Evolutionary conservation across 1,140 invertebrate genomes (phyloP).

Genomic region (Diorhabda elongata): DNA sequence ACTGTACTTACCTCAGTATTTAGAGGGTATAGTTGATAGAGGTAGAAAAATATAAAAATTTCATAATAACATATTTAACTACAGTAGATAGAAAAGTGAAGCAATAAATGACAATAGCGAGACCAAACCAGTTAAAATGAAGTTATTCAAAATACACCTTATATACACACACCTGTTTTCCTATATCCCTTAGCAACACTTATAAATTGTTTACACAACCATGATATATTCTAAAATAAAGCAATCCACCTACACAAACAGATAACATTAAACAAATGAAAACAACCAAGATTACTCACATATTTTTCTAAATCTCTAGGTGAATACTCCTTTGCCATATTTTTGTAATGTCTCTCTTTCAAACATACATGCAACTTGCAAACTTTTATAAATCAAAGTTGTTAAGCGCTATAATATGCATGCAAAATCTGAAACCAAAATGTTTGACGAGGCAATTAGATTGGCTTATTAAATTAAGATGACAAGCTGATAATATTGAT

Average conservation of each 20-base stretch:
- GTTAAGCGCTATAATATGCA: conserved; percentile 25
- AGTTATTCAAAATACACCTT: neutral
- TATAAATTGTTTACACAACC: neutral
- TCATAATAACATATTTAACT: too few species aligned
- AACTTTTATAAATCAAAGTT: conserved; percentile 11
- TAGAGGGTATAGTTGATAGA: too few species aligned
- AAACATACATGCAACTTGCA: conserved; percentile 20
- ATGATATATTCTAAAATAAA: conserved; percentile 1
- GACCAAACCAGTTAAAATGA: neutral
- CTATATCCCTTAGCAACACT: neutral
- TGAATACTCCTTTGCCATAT: conserved; percentile 36
- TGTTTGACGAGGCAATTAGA: conserved; percentile 12
- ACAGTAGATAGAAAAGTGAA: neutral
- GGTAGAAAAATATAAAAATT: too few species aligned
- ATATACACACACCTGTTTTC: neutral
- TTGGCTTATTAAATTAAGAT: neutral
- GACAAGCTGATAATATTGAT: neutral
- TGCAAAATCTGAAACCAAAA: conserved; percentile 38
- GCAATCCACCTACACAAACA: neutral
- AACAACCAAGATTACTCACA: conserved; percentile 31
- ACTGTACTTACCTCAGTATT: too few species aligned
- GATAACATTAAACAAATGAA: conserved; percentile 7
- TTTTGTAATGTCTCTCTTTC: conserved; percentile 9
- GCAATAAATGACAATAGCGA: neutral
- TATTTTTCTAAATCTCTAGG: conserved; percentile 37